Base-by-base conservation (phyloP, 2,113 vertebrate genomes). In the Morone saxatilis region DNA sequence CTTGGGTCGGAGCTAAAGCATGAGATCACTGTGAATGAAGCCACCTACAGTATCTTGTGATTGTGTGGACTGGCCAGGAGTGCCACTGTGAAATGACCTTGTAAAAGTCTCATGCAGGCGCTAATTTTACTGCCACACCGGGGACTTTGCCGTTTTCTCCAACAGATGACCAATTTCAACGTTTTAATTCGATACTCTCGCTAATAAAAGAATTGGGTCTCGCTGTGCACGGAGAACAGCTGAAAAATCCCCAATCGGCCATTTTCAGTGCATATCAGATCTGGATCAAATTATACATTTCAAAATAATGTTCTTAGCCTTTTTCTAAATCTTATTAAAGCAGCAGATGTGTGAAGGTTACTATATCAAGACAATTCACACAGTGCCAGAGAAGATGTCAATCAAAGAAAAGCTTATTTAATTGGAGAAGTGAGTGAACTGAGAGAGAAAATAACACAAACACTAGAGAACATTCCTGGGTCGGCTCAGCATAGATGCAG, bases 21-120 rank as follows among this genome's bases (percentile, higher is more conserved):
- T 92, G 87, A 91, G 56, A 36, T 92, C 88, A 86, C 82, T 22
- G 60, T 50, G 38, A 66, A 78, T 84, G 54, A n/a, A 66, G 47
- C 75, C 75, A 83, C 81, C 60, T 74, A 10, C 74, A 67, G n/a
- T 71, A 84, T 77, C 54, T 73, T n/a, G 17, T 72, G 86, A 76
- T 45, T 84, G 77, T 62, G 61, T 9, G 62, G 54, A 69, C 77
- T 71, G 81, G 81, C 81, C 78, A 45, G 40, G 47, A 62, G 71
- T 12, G 19, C 38, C 54, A 36, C 65, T 48, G 40, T 71, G 89
- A 91, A 81, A 88, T 78, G 36, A 88, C 83, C 83, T 87, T 71
- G 76, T 75, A 85, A 83, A 86, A 75, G 73, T 76, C 75, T 67
- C 57, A 80, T 47, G n/a, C 68, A 88, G 91, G 57, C 4, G 71